These are phyloP conservation scores for Hanleya hanleyi DNA, from an alignment of 2,888 invertebrate species.

Conservation along the genomic window DNA sequence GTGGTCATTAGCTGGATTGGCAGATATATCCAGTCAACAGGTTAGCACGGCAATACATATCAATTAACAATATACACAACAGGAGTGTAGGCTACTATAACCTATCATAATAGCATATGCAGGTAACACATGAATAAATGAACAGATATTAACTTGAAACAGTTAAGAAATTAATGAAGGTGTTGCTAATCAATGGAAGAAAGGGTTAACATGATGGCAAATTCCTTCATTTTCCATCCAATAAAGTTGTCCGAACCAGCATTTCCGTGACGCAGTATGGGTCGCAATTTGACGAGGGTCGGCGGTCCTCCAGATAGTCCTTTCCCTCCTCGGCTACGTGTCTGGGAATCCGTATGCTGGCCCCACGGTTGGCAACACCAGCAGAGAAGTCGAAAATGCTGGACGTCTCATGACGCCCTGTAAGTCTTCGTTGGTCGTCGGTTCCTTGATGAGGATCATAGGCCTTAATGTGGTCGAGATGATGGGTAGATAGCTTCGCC, in stretches of 20 bases:
- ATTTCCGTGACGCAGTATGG: constrained; percentile 65
- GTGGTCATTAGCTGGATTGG: too few relatives aligned
- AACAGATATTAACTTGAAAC: too few relatives aligned
- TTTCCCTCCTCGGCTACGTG: constrained; percentile 89
- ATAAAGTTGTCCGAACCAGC: constrained; percentile 59
- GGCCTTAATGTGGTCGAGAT: constrained; percentile 93
- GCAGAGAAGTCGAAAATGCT: constrained; percentile 96
- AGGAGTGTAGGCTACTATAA: too few relatives aligned
- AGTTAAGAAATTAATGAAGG: too few relatives aligned
- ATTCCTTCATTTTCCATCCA: too few relatives aligned
- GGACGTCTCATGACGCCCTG: constrained; percentile 93
- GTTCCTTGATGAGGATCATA: constrained; percentile 96
- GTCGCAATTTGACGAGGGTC: constrained; percentile 75
- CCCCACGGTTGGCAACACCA: constrained; percentile 88
- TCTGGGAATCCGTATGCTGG: constrained; percentile 34
- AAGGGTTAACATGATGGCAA: too few relatives aligned
- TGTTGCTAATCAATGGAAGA: too few relatives aligned
- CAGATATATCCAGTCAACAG: too few relatives aligned
- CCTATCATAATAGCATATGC: too few relatives aligned
- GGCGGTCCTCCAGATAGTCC: constrained; percentile 94
- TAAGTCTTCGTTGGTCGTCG: constrained; percentile 95
- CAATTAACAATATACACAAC: too few relatives aligned
- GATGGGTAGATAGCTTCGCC: constrained; percentile 91
- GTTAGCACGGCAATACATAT: too few relatives aligned
- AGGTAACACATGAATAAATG: too few relatives aligned